Conservation (phyloP, 1,140 invertebrate genomes). For the Diuraphis noxia region DNA sequence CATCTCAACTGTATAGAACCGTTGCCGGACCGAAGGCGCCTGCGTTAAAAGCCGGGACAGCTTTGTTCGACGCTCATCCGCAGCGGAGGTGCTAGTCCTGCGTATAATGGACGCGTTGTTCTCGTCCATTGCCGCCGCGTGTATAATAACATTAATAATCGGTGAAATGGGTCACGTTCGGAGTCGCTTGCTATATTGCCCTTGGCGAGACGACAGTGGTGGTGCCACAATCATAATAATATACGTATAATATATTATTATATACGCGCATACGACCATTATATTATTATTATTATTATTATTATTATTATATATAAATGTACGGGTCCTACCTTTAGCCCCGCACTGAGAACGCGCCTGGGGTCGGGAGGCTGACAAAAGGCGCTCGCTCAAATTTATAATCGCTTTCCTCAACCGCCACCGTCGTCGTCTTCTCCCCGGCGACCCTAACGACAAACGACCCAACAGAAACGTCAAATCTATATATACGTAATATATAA, state of each 20-base stretch:
- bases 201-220: neutral
- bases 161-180: conserved; percentile 16
- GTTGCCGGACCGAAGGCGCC: neutral
- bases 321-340: neutral
- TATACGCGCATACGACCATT: neutral
- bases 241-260: neutral
- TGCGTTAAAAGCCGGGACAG: neutral
- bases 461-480: conserved; percentile 13
- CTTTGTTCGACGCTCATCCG: neutral
- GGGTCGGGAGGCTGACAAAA: conserved; percentile 10
- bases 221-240: neutral
- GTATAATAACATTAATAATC: conserved; percentile 13
- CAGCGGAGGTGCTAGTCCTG: neutral
- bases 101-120: neutral
- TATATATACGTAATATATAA: neutral
- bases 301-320: neutral
- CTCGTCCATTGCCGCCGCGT: neutral
- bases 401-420: neutral
- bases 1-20: neutral
- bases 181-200: neutral
- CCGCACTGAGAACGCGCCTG: neutral
- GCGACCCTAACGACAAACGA: conserved; percentile 19
- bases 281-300: neutral
- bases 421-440: neutral
- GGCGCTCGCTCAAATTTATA: conserved; percentile 3